Base-by-base conservation (phyloP, 1,140 invertebrate species). In the Paramacrobiotus metropolitanus region DNA sequence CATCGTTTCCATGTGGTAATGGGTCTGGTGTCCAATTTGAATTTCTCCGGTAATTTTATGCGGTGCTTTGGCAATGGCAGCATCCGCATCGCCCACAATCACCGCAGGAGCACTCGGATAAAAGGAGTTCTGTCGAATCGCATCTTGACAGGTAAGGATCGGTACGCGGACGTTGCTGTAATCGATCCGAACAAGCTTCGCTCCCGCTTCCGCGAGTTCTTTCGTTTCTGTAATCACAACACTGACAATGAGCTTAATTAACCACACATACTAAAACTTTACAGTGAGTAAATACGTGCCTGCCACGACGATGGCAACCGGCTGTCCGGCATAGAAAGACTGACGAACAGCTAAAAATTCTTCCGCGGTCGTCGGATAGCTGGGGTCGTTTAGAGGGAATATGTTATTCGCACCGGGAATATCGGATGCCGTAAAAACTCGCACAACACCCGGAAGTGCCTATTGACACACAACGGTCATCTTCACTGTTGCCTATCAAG, bases 251-350 rank as follows among this genome's bases (percentile, higher is more conserved):
- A 40, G n/a, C 9, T 40, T n/a, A 40, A 40, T 40, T n/a, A 40
- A 40, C n/a, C 9, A 40, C 34, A 40, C 9, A 2, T 44, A n/a
- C 20, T n/a, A 9, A n/a, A n/a, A n/a, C n/a, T n/a, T n/a, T n/a
- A n/a, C n/a, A n/a, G n/a, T n/a, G n/a, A 40, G 34, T 40, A 9
- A 9, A 40, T n/a, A 40, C 31, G 24, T 24, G 21, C 30, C 68
- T 0, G 83, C 85, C 0, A 81, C 78, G 1, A 89, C 73, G 0
- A 87, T 65, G 0, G 82, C 86, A 18, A 85, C 65, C 0, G 83
- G 78, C 67, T 87, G 84, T 0, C 83, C 82, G 28, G 77, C 64
- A 72, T 78, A 70, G 4, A 59, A 66, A 29, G 20, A 64, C 61
- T 61, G 64, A 64, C 45, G 62, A 34, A 44, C 45, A 30, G 29